phyloP scores from a whole-genome alignment of 2,797 vertebrate species.

The Coracias cyanogaster region DNA sequence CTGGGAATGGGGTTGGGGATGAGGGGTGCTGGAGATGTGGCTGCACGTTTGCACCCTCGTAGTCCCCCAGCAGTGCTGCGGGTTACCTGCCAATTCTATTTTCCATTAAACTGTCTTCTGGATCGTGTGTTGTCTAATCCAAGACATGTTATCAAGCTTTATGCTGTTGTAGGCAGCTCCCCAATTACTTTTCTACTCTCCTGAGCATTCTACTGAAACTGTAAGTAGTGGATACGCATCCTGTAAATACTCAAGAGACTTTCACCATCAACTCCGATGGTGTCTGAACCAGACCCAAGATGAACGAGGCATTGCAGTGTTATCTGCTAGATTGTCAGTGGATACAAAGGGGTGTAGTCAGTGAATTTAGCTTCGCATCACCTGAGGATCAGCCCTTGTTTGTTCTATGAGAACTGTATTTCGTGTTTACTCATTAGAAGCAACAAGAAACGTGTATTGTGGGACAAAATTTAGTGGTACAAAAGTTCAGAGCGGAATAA shows the following conservation, averaged over 20 bases:
- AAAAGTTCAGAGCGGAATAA: neutral
- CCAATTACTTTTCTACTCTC: accelerated
- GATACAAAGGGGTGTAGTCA: neutral
- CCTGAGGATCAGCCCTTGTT: neutral
- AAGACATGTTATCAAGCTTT: neutral
- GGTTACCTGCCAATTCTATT: neutral
- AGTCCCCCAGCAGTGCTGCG: too few relatives aligned
- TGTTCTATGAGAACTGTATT: neutral
- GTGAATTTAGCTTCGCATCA: neutral
- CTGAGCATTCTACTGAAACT: neutral
- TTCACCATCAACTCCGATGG: neutral
- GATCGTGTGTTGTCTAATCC: neutral
- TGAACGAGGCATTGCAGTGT: neutral
- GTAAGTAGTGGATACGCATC: neutral
- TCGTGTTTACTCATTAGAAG: neutral
- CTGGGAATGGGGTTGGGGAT: neutral
- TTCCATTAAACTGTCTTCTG: neutral
- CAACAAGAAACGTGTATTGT: neutral
- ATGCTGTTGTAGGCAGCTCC: neutral
- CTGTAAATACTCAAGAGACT: neutral
- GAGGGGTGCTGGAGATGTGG: neutral
- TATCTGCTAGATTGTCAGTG: neutral
- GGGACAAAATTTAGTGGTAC: neutral
- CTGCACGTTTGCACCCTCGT: accelerated
- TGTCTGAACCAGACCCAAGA: neutral